phyloP scores from a whole-genome alignment of 2,888 invertebrate species.

The Amphimallon solstitiale region DNA sequence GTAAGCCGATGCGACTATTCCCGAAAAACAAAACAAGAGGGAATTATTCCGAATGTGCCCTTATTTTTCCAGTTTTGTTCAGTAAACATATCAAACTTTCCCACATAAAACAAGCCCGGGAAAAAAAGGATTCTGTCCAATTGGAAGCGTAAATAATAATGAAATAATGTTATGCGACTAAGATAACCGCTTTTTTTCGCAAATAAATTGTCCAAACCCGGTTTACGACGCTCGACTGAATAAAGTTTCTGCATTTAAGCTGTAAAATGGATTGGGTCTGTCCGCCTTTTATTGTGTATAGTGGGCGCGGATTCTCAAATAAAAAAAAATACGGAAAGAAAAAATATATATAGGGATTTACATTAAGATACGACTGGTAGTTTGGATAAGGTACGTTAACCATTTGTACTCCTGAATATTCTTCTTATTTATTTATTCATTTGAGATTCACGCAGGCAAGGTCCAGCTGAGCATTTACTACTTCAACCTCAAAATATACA shows the following conservation, averaged over 20 bases:
- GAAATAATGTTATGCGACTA: conserved; percentile 28
- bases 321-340: not conserved
- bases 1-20: no score
- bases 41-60: no score
- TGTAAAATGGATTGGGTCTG: conserved; percentile 25
- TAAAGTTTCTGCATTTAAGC: conserved; percentile 31
- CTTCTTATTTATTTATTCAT: no score
- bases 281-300: conserved; percentile 14
- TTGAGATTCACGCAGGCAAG: no score
- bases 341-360: conserved; percentile 7
- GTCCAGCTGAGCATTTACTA: no score
- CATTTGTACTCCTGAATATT: no score
- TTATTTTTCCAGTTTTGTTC: not conserved
- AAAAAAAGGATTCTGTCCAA: conserved; percentile 17
- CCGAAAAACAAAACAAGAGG: no score
- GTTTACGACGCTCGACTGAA: conserved; percentile 22
- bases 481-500: no score
- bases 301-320: not conserved
- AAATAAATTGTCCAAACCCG: conserved; percentile 23
- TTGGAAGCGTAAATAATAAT: conserved; percentile 27
- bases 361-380: not conserved
- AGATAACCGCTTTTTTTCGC: conserved; percentile 21
- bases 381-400: not conserved
- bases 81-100: conserved; percentile 28
- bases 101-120: conserved; percentile 11